These are phyloP conservation scores for Sinella curviseta DNA, from an alignment of 1,140 invertebrate species.

Conservation along the genomic window DNA sequence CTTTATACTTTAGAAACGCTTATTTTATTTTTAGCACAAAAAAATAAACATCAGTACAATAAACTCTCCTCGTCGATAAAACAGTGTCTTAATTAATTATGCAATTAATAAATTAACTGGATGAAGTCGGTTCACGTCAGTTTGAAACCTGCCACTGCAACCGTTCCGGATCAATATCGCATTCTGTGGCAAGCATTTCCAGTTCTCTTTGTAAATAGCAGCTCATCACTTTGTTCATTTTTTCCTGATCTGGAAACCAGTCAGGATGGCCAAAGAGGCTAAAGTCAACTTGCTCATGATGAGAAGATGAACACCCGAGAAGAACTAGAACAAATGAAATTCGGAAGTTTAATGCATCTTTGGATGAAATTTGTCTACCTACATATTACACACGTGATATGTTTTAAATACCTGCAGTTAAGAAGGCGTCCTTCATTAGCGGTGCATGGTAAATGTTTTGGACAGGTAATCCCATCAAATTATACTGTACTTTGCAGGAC, in stretches of 20 bases:
- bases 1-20: too few species aligned
- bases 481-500: slow-evolving; percentile 20
- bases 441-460: slow-evolving; percentile 32
- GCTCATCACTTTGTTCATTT: slow-evolving; percentile 24
- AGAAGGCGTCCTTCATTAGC: slow-evolving; percentile 34
- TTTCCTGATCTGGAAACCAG: slow-evolving; percentile 17
- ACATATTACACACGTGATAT: not conserved
- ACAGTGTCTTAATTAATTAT: too few species aligned
- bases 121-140: not conserved
- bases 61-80: too few species aligned
- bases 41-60: too few species aligned
- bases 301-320: slow-evolving; percentile 37
- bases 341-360: too few species aligned
- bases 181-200: not conserved
- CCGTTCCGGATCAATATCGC: not conserved
- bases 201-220: slow-evolving; percentile 27
- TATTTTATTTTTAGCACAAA: too few species aligned
- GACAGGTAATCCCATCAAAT: slow-evolving; percentile 21
- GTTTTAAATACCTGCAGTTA: slow-evolving; percentile 25
- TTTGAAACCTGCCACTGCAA: not conserved
- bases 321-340: slow-evolving; percentile 23
- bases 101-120: too few species aligned
- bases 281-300: slow-evolving; percentile 30
- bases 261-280: slow-evolving; percentile 36
- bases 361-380: too few species aligned